A percentile compares a stretch with the other conserved stretches of the same genome.
Conservation (phyloP, 2,113 vertebrate species). For the Ammodytes dubius region DNA sequence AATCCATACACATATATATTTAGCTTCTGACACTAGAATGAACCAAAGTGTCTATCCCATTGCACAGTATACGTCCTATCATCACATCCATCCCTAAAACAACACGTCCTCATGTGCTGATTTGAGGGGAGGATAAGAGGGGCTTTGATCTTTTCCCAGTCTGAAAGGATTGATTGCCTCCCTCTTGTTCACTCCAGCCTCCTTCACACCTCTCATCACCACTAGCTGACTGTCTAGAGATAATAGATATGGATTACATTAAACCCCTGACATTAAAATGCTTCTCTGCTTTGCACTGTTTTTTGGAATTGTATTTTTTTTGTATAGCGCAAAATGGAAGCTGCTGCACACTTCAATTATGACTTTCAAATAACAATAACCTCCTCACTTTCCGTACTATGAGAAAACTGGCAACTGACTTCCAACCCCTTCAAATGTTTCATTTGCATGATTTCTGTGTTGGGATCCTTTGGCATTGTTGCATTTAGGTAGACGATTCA, state of each 20-base stretch:
- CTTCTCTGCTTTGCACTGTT: not conserved
- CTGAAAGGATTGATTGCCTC: constrained; percentile 38
- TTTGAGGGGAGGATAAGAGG: not conserved
- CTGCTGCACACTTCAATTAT: not conserved
- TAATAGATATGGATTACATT: constrained; percentile 21
- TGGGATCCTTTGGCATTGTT: not conserved
- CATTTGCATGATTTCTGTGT: not conserved
- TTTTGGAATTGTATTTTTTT: constrained; percentile 38
- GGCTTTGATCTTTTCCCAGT: constrained; percentile 6
- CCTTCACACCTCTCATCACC: constrained; percentile 13
- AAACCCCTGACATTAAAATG: constrained; percentile 19
- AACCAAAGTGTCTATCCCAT: constrained; percentile 1
- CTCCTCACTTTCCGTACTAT: not conserved
- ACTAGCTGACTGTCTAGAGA: not conserved
- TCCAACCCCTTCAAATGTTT: not conserved
- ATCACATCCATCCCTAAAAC: not conserved
- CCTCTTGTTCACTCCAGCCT: not conserved
- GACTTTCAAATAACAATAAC: constrained; percentile 10
- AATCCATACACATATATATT: constrained; percentile 8
- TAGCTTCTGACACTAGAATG: not conserved
- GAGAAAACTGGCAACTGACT: constrained; percentile 7
- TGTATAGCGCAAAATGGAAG: constrained; percentile 4
- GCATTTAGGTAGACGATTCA: not conserved
- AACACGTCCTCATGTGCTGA: not conserved
- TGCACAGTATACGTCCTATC: not conserved